Evolutionary conservation across 2,888 invertebrate species (phyloP).

Genomic region (Drosophila mulleri): DNA sequence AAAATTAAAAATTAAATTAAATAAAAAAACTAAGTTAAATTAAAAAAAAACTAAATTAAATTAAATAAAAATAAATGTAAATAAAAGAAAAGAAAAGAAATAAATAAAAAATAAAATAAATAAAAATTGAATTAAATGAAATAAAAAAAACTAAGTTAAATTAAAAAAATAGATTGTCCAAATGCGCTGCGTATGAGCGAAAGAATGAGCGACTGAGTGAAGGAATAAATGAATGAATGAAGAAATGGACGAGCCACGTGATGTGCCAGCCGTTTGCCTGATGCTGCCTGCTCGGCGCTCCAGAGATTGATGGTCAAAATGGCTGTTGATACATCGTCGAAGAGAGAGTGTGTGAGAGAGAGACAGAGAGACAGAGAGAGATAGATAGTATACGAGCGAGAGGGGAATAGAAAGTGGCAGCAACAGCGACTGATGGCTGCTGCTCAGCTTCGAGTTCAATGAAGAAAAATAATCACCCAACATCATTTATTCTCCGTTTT

Average conservation of each 20-base stretch:
- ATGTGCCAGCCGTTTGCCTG: slow-evolving; percentile 43
- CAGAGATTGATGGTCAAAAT: slow-evolving; percentile 75
- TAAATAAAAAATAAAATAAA: too few species aligned
- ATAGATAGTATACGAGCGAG: background rate
- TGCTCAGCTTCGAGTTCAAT: slow-evolving; percentile 73
- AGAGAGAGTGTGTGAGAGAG: slow-evolving; percentile 1
- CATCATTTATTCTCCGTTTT: slow-evolving; percentile 84
- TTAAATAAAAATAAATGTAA: too few species aligned
- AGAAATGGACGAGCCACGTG: slow-evolving; percentile 35
- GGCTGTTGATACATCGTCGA: slow-evolving; percentile 74
- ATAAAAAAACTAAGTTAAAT: too few species aligned
- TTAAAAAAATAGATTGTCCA: slow-evolving; percentile 59
- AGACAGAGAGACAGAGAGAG: background rate
- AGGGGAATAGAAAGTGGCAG: slow-evolving; percentile 10
- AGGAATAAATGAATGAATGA: slow-evolving; percentile 61
- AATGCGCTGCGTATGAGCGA: slow-evolving; percentile 69
- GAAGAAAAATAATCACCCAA: slow-evolving; percentile 84
- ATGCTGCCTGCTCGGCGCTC: slow-evolving; percentile 62
- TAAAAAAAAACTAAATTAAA: too few species aligned
- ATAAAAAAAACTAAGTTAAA: too few species aligned
- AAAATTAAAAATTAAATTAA: too few species aligned
- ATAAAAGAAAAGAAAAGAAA: too few species aligned
- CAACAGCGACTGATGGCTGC: slow-evolving; percentile 28
- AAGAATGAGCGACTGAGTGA: slow-evolving; percentile 36
- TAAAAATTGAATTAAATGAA: too few species aligned